Base-by-base conservation (phyloP, 2,113 vertebrate species). In the Hemichromis elongatus region DNA sequence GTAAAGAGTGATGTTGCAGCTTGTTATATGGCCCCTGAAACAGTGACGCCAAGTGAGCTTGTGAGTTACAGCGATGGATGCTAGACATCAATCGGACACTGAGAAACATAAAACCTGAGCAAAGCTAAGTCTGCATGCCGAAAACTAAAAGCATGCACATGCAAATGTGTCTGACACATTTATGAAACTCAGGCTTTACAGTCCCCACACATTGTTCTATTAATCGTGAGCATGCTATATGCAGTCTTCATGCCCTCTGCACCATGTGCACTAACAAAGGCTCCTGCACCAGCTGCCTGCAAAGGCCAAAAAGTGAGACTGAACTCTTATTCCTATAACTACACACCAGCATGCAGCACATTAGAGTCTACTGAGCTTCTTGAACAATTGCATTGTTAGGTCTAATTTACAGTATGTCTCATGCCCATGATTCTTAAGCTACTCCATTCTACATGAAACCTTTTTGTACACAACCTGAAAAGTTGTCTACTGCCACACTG, bases 11-110 rank as follows among this genome's bases (percentile, higher is more conserved):
- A 85, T 87, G 81, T 3, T 86, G 45, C 63, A 14, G 78, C 79
- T 80, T 68, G 83, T 86, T 89, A 77, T 87, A 83, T 84, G 35
- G 56, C 40, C 55, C 35, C 77, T 66, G 84, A 81, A 52, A 77
- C 75, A 57, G 77, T 75, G 77, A 81, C 52, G 24, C 73, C 66
- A 85, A 77, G 59, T 53, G 79, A 86, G 78, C 28, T 75, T 82
- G 78, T 84, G 83, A 59, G 42, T 82, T 81, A 80, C 56, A 83
- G 84, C 6, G 16, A 85, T 68, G 82, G 57, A 80, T 75, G 63
- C 9, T 35, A 54, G 40, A 53, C 56, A 81, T 84, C 45, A 79
- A 79, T 89, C 2, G 2, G 11, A 50, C 45, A 79, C 37, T 80
- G 47, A 45, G 47, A 66, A 55, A 57, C 56, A 80, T 59, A 55